phyloP scores from a whole-genome alignment of 1,140 invertebrate species.

The Aleiodes sp. region DNA sequence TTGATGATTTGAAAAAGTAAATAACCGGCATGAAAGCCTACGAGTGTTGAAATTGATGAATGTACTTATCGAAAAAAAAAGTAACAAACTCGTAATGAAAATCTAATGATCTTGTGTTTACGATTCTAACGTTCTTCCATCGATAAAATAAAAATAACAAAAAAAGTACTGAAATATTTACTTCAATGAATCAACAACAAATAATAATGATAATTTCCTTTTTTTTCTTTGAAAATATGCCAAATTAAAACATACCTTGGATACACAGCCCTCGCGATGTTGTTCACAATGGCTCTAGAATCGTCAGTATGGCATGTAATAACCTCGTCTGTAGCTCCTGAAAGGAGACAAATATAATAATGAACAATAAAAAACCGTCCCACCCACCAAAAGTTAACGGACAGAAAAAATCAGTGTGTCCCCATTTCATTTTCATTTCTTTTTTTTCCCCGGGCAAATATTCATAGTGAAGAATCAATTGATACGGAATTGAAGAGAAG shows the following conservation, averaged over 20 bases:
- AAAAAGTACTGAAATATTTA: no score
- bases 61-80: no score
- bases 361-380: conserved; percentile 20
- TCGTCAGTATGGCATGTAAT: conserved; percentile 66
- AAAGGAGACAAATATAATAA: conserved; percentile 39
- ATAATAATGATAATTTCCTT: not conserved
- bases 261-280: conserved; percentile 36
- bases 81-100: no score
- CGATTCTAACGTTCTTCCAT: no score
- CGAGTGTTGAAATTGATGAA: no score
- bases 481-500: no score
- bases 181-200: no score
- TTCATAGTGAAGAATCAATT: no score
- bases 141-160: no score
- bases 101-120: no score
- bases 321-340: conserved; percentile 64
- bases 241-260: conserved; percentile 56
- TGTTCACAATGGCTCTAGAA: conserved; percentile 50
- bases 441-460: conserved; percentile 1
- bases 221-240: not conserved
- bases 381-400: not conserved
- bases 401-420: not conserved
- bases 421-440: not conserved
- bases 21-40: no score
- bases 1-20: no score